Conservation (phyloP, 2,888 invertebrate genomes). For the Troglohyphantes excavatus region DNA sequence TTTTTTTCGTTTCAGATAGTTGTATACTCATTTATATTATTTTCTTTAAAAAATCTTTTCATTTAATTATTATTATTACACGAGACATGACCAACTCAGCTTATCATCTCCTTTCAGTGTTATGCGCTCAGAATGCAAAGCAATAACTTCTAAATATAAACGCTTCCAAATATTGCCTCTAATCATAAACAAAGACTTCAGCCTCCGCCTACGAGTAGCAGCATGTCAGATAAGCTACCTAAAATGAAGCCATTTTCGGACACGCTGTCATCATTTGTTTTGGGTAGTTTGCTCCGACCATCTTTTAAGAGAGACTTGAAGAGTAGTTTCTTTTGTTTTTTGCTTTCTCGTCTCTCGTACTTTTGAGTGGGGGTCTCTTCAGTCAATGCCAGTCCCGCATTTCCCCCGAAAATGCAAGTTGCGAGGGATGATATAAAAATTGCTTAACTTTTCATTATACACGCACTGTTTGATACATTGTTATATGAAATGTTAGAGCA, state of each 20-base stretch:
- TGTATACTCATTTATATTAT: too few relatives aligned
- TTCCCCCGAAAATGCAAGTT: conserved; percentile 67
- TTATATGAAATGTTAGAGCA: too few relatives aligned
- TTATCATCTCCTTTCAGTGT: too few relatives aligned
- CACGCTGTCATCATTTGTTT: conserved; percentile 75
- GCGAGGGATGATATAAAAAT: conserved; percentile 61
- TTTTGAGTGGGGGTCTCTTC: conserved; percentile 67
- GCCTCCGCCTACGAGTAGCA: conserved; percentile 49
- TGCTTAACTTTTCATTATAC: conserved; percentile 13
- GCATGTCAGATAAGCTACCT: conserved; percentile 73
- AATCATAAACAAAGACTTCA: conserved; percentile 75
- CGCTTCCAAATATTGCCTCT: too few relatives aligned
- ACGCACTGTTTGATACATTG: too few relatives aligned
- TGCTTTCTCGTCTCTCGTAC: conserved; percentile 27
- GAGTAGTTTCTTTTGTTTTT: neutral
- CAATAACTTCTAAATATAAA: too few relatives aligned
- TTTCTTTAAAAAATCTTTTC: too few relatives aligned
- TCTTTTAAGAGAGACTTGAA: conserved; percentile 71
- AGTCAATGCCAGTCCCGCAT: conserved; percentile 61
- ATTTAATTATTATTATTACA: too few relatives aligned
- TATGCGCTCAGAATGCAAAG: too few relatives aligned
- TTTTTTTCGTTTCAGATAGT: too few relatives aligned
- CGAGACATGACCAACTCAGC: too few relatives aligned
- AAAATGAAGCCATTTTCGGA: conserved; percentile 77
- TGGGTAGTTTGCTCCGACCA: conserved; percentile 61